Conservation (phyloP, 2,888 invertebrate species). For the Nephrotoma appendiculata region DNA sequence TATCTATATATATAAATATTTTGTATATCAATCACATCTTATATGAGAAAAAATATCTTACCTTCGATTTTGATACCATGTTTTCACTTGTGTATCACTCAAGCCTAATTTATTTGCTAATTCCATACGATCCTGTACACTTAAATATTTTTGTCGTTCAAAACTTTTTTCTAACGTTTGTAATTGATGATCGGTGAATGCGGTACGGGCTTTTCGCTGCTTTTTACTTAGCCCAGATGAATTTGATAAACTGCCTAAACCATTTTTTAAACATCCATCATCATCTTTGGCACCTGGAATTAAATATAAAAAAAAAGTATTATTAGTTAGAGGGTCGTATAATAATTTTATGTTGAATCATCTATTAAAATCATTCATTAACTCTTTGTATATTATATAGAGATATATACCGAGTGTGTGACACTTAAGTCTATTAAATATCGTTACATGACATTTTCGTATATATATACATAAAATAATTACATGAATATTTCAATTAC, state of each 20-base stretch:
- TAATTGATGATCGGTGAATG: slow-evolving; percentile 96
- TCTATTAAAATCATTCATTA: background rate
- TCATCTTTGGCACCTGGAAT: slow-evolving; percentile 71
- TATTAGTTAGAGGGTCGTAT: background rate
- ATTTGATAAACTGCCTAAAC: slow-evolving; percentile 24
- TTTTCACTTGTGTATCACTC: slow-evolving; percentile 98
- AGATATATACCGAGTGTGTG: background rate
- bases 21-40: background rate
- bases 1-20: background rate
- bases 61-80: slow-evolving; percentile 99
- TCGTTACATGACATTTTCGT: slow-evolving; percentile 8
- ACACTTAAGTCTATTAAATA: slow-evolving; percentile 10
- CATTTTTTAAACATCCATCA: slow-evolving; percentile 35
- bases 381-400: background rate
- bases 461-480: background rate
- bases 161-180: slow-evolving; percentile 94
- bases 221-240: slow-evolving; percentile 60
- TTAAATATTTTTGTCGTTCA: slow-evolving; percentile 91
- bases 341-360: background rate
- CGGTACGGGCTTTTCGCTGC: slow-evolving; percentile 91
- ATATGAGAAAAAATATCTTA: slow-evolving; percentile 33
- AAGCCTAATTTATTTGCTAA: slow-evolving; percentile 89
- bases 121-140: slow-evolving; percentile 96
- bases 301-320: slow-evolving; percentile 9
- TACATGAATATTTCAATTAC: background rate